Conservation (phyloP, 1,140 invertebrate genomes). For the Gonatopus flavifemur region DNA sequence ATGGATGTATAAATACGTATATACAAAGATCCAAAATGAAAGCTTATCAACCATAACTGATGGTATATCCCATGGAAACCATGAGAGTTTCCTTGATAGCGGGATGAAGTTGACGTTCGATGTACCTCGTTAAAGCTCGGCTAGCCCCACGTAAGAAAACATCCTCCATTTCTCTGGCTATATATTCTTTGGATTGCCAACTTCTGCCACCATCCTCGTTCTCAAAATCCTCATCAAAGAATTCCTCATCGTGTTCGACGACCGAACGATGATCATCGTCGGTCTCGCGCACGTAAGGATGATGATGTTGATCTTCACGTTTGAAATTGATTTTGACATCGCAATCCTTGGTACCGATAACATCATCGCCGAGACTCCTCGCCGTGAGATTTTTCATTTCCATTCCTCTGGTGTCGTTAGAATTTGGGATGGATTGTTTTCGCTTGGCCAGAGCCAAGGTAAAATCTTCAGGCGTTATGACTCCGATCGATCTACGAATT, state of each 20-base stretch:
- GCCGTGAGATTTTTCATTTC: background rate
- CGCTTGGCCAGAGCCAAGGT: constrained; percentile 18
- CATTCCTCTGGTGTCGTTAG: constrained; percentile 1
- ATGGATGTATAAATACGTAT: too few species aligned
- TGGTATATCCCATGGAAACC: constrained; percentile 81
- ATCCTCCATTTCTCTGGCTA: constrained; percentile 79
- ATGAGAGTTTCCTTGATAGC: constrained; percentile 82
- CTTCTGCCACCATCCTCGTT: constrained; percentile 21
- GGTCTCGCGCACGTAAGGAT: background rate
- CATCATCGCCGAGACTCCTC: background rate
- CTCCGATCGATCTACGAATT: constrained; percentile 12
- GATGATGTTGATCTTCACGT: constrained; percentile 6
- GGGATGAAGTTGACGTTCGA: constrained; percentile 79
- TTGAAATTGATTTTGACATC: constrained; percentile 13
- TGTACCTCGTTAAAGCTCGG: constrained; percentile 76
- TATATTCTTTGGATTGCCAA: constrained; percentile 59
- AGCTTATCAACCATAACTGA: constrained; percentile 86
- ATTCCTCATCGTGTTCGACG: background rate
- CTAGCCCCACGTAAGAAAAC: constrained; percentile 77
- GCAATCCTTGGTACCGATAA: background rate
- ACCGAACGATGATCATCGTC: background rate
- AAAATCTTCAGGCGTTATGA: constrained; percentile 32
- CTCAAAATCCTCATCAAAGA: constrained; percentile 11
- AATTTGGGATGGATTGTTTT: background rate
- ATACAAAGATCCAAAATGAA: too few species aligned